These are phyloP conservation scores for Drosophila guanche DNA, from an alignment of 1,140 invertebrate genomes.

Conservation along the genomic window DNA sequence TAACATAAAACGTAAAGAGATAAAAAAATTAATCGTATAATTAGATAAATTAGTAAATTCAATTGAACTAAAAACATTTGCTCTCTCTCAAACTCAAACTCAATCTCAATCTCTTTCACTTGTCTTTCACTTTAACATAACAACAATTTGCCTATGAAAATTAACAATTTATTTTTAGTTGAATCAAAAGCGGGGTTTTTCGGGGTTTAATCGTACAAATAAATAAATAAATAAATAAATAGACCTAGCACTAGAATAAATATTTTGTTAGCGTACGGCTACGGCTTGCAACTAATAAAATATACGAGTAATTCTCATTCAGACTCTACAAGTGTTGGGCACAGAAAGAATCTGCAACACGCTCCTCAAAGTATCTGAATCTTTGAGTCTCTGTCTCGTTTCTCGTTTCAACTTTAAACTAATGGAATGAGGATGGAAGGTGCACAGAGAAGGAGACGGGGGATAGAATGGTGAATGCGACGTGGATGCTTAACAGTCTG, in stretches of 20 bases:
- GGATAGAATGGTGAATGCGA: constrained; percentile 29
- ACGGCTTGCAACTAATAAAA: constrained; percentile 34
- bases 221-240: constrained; percentile 75
- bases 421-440: constrained; percentile 38
- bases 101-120: constrained; percentile 2
- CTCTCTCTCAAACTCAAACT: constrained; percentile 30
- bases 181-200: constrained; percentile 70
- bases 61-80: constrained; percentile 82
- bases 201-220: constrained; percentile 28
- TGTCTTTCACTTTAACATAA: constrained; percentile 64
- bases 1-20: constrained; percentile 49
- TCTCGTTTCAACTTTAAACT: constrained; percentile 55
- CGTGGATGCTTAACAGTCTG: constrained; percentile 34
- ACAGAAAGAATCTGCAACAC: constrained; percentile 28
- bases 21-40: constrained; percentile 57
- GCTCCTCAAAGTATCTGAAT: constrained; percentile 1
- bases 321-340: constrained; percentile 63
- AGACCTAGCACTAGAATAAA: constrained; percentile 71
- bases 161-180: constrained; percentile 79
- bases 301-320: constrained; percentile 57
- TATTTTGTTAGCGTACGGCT: constrained; percentile 59
- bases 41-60: constrained; percentile 76
- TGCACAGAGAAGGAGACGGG: background rate
- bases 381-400: constrained; percentile 20
- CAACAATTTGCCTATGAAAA: constrained; percentile 80